A percentile compares a stretch with the other conserved stretches of the same genome.
phyloP scores from a whole-genome alignment of 2,888 invertebrate genomes.

The Coecobrya sp. region DNA sequence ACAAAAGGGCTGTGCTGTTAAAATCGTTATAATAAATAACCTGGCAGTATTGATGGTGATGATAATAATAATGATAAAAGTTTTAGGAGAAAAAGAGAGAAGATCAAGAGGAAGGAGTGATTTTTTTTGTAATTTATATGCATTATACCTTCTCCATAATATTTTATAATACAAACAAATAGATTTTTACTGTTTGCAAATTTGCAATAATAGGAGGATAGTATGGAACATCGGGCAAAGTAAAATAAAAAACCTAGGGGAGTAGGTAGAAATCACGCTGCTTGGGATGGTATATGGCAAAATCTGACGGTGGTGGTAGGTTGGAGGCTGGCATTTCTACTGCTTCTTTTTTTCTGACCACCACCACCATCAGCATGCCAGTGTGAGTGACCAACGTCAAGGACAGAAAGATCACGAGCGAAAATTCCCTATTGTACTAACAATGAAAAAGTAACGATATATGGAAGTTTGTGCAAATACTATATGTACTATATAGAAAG shows the following conservation, averaged over 20 bases:
- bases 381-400: constrained; percentile 87
- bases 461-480: background rate
- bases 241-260: background rate
- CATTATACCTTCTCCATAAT: background rate
- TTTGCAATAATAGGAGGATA: constrained; percentile 5
- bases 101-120: constrained; percentile 59
- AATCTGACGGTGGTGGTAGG: background rate
- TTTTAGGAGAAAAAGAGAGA: background rate
- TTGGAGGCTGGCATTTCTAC: constrained; percentile 41
- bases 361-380: constrained; percentile 42
- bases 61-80: constrained; percentile 55
- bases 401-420: constrained; percentile 86
- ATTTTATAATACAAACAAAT: constrained; percentile 29
- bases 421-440: constrained; percentile 61
- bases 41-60: background rate
- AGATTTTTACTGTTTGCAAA: constrained; percentile 20
- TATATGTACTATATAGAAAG: background rate
- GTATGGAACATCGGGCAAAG: background rate
- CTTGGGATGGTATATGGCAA: constrained; percentile 10
- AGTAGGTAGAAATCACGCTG: constrained; percentile 44
- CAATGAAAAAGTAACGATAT: constrained; percentile 41
- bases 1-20: constrained; percentile 31
- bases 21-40: constrained; percentile 35
- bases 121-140: constrained; percentile 43
- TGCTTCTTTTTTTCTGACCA: constrained; percentile 45